Evolutionary conservation across 2,888 invertebrate species (phyloP), one percentile per base, ranked within the genome.

Genomic region (Trilocha varians): DNA sequence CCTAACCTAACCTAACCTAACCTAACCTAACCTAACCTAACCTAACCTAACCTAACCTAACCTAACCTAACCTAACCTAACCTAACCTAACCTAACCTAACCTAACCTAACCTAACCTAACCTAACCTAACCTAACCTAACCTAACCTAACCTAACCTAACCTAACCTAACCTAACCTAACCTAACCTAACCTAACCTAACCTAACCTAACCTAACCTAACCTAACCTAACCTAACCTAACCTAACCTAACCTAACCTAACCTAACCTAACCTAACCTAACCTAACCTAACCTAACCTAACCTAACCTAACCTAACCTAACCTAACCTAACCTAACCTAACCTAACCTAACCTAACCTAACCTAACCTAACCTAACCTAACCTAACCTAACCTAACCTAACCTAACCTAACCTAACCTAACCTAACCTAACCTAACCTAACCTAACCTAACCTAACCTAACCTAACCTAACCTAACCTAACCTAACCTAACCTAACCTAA

Each of bases 231-330:
- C 43, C 45, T 47, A 47, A 47, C 47, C 47, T 47, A 47, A 47
- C 47, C 47, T 47, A 47, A 47, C 47, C 47, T 47, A 47, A 47
- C 47, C 47, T 47, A 47, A 47, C 47, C 47, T 47, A 46, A 50
- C 50, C 50, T 50, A 50, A 50, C 51, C 51, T 51, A 51, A 51
- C 51, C 51, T 51, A 49, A 51, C 51, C 51, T 49, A 51, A 49
- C 51, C 47, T 47, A 51, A 49, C 51, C 49, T 49, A 51, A 49
- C 49, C 49, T 47, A 49, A 49, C 49, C 49, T 48, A 48, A 47
- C 46, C 44, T 47, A 47, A 51, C 51, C 48, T 48, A 51, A 51
- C 50, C 50, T 50, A 50, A 50, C 50, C 48, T 46, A 50, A 50
- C 48, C 47, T 48, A 48, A 48, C 47, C 47, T 51, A 51, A 51